These are phyloP conservation scores for Cyprinodon brontotheroides DNA, from an alignment of 2,113 vertebrate genomes.

Conservation along the genomic window DNA sequence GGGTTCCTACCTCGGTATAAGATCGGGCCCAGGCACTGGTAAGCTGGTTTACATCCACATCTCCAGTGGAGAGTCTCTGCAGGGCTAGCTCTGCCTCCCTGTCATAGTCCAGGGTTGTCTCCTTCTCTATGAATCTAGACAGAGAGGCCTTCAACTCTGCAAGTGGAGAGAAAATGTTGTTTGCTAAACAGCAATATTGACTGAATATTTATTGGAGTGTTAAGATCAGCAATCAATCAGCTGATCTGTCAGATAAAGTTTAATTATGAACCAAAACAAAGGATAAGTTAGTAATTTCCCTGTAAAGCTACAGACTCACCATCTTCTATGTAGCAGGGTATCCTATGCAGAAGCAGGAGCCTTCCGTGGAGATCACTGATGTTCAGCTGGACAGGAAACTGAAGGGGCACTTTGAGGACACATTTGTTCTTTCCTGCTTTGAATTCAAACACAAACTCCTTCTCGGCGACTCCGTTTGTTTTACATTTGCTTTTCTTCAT, in stretches of 20 bases:
- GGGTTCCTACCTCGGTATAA: conserved; percentile 86
- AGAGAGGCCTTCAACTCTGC: conserved; percentile 89
- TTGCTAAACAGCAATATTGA: too few relatives aligned
- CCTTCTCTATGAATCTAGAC: conserved; percentile 83
- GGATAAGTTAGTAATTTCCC: not conserved
- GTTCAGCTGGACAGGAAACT: conserved; percentile 88
- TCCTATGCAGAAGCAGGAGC: conserved; percentile 89
- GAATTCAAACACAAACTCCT: conserved; percentile 91
- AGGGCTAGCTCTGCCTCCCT: conserved; percentile 86
- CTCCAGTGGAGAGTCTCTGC: conserved; percentile 84
- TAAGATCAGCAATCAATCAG: too few relatives aligned
- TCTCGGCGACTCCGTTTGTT: conserved; percentile 75
- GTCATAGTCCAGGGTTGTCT: conserved; percentile 88
- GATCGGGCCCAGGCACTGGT: conserved; percentile 87
- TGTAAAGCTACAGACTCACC: conserved; percentile 75
- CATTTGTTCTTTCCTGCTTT: conserved; percentile 83
- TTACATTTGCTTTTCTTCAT: conserved; percentile 90
- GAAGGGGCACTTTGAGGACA: conserved; percentile 87
- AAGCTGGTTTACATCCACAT: conserved; percentile 85
- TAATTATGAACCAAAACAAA: not conserved
- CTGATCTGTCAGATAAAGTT: not conserved
- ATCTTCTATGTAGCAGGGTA: conserved; percentile 92
- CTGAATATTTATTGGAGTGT: too few relatives aligned
- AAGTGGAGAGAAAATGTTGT: too few relatives aligned
- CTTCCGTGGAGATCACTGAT: conserved; percentile 88